Percentiles rank a stretch among this genome's conserved stretches.
Evolutionary conservation across 2,888 invertebrate species (phyloP).

Genomic region (Aplocera efformata): DNA sequence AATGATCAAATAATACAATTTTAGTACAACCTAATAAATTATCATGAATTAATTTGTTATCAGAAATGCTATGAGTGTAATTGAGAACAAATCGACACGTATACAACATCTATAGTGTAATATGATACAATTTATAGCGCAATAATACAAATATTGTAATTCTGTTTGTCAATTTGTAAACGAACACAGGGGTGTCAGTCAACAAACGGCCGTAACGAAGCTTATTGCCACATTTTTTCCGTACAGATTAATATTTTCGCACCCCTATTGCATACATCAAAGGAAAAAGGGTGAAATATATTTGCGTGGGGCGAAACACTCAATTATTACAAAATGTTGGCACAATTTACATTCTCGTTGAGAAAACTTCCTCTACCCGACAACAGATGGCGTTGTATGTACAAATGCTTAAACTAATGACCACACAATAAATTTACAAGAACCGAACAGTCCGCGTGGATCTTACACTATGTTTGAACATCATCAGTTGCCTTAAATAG

Average conservation of each 20-base stretch:
- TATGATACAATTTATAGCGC: conserved; percentile 54
- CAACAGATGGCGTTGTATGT: conserved; percentile 70
- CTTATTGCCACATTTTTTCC: conserved; percentile 66
- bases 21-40: conserved; percentile 55
- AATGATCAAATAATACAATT: conserved; percentile 7
- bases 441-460: conserved; percentile 1
- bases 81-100: conserved; percentile 34
- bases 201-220: conserved; percentile 73
- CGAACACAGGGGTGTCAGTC: conserved; percentile 54
- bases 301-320: conserved; percentile 69
- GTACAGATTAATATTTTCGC: conserved; percentile 70
- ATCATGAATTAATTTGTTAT: conserved; percentile 66
- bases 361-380: conserved; percentile 54
- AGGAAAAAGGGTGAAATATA: conserved; percentile 68
- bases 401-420: conserved; percentile 44
- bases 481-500: conserved; percentile 69
- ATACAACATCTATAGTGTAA: conserved; percentile 60
- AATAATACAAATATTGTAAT: conserved; percentile 64
- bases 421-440: conserved; percentile 46
- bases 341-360: conserved; percentile 67
- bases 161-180: conserved; percentile 63
- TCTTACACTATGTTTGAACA: conserved; percentile 67
- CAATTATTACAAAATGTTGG: conserved; percentile 75
- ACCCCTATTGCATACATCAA: conserved; percentile 76
- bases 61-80: conserved; percentile 42